These are phyloP conservation scores for Volucella inanis DNA, from an alignment of 2,888 invertebrate genomes.

Conservation along the genomic window DNA sequence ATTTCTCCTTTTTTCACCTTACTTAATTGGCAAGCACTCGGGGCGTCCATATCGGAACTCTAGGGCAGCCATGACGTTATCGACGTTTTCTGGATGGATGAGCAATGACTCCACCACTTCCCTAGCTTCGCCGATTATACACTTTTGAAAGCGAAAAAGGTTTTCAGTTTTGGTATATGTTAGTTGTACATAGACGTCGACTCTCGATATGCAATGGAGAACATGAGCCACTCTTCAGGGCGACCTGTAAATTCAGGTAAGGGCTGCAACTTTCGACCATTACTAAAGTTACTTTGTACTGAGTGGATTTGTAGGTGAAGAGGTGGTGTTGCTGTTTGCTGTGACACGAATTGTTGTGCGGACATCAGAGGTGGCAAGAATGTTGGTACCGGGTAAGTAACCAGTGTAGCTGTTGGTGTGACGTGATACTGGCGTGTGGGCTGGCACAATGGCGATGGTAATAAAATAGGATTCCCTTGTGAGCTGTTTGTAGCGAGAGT, in stretches of 20 bases:
- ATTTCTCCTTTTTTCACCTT: slow-evolving; percentile 61
- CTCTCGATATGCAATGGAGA: slow-evolving; percentile 49
- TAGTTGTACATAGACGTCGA: slow-evolving; percentile 42
- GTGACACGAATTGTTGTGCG: too few species aligned
- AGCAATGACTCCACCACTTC: slow-evolving; percentile 64
- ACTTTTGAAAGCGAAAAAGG: slow-evolving; percentile 49
- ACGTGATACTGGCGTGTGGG: too few species aligned
- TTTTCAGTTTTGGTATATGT: slow-evolving; percentile 62
- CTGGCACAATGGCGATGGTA: too few species aligned
- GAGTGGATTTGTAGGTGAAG: too few species aligned
- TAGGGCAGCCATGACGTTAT: slow-evolving; percentile 28
- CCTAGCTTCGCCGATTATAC: slow-evolving; percentile 53
- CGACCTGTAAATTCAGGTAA: slow-evolving; percentile 53
- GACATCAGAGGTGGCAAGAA: too few species aligned
- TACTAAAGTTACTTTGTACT: too few species aligned
- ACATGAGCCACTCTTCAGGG: too few species aligned
- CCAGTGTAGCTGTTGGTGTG: too few species aligned
- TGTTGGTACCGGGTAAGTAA: too few species aligned
- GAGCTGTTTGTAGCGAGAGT: too few species aligned
- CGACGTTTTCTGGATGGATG: slow-evolving; percentile 69
- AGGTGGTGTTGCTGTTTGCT: too few species aligned
- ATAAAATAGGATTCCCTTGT: too few species aligned
- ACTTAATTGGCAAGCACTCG: slow-evolving; percentile 34
- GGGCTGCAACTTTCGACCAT: slow-evolving; percentile 25
- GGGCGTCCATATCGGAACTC: slow-evolving; percentile 40